Evolutionary conservation across 1,140 invertebrate genomes (phyloP).

Genomic region (Arion vulgaris): DNA sequence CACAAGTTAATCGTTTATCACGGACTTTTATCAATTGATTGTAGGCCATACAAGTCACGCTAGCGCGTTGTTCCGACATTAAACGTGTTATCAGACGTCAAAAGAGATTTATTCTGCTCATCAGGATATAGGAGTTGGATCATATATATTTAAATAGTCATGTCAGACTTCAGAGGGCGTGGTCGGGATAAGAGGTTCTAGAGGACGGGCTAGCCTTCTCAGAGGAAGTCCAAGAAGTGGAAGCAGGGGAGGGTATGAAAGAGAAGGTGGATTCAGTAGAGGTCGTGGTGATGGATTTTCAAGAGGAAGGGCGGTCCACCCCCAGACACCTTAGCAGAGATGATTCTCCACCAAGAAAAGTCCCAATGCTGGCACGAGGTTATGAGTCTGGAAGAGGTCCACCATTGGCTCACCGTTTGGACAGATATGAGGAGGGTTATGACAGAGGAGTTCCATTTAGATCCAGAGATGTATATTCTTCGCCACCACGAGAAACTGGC

Average conservation of each 20-base stretch:
- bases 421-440: constrained; percentile 34
- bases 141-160: not conserved
- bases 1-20: too few species aligned
- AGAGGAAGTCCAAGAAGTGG: constrained; percentile 14
- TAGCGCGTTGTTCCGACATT: too few species aligned
- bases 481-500: constrained; percentile 12
- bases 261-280: constrained; percentile 18
- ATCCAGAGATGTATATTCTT: constrained; percentile 26
- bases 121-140: too few species aligned
- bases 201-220: not conserved
- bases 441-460: constrained; percentile 17
- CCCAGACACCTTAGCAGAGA: constrained; percentile 28
- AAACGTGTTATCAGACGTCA: too few species aligned
- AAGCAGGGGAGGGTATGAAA: constrained; percentile 13
- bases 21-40: too few species aligned
- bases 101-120: too few species aligned
- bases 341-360: constrained; percentile 31
- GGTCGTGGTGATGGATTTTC: constrained; percentile 35
- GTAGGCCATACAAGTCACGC: too few species aligned
- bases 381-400: constrained; percentile 33
- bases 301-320: constrained; percentile 34
- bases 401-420: constrained; percentile 7
- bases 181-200: constrained; percentile 6
- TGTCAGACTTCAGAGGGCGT: constrained; percentile 29
- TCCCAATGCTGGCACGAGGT: constrained; percentile 10